Evolutionary conservation across 2,113 vertebrate genomes (phyloP), one percentile per base, ranked within the genome.

Genomic region (Aphelocoma coerulescens): DNA sequence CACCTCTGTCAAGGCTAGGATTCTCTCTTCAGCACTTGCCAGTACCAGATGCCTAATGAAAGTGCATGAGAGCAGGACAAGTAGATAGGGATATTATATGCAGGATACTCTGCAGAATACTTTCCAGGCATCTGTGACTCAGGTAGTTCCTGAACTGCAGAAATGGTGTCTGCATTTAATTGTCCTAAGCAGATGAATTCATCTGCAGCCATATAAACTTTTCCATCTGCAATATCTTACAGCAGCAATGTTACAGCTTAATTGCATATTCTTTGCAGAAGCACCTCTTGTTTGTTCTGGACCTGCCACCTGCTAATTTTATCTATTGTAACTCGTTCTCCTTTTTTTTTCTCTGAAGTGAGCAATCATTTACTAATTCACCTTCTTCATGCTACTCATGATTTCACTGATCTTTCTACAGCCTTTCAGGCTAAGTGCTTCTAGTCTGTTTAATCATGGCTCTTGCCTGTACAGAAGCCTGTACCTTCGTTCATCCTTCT

Each of bases 21-120:
- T 93, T 96, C 61, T 91, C 57, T 72, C 73, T 85, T 95, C 95
- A 95, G 52, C 93, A 92, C 87, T 93, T 97, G 95, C 93, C 94
- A 96, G 84, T 87, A 95, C 80, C 96, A 97, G 93, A 95, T 96
- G 96, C 86, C 89, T 93, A 93, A 95, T 92, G 86, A 95, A 93
- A 97, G 93, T 89, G 89, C 73, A 55, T 3, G 43, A 89, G 69
- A 92, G 35, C 59, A 72, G 88, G 93, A 93, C 73, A 78, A 92
- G 41, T 9, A 84, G 80, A 87, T 24, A 63, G 44, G 51, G 49
- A 81, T 93, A 92, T 92, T 71, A 44, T 95, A n/a, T 10, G 27
- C 30, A 73, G 65, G 86, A 71, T 75, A 71, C 62, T 84, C 83
- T 78, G 61, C 83, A 74, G 86, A 94, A 88, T 67, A 24, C 46